Evolutionary conservation across 1,140 invertebrate genomes (phyloP), one percentile per base, ranked within the genome.

Genomic region (Leptinotarsa lineolata): DNA sequence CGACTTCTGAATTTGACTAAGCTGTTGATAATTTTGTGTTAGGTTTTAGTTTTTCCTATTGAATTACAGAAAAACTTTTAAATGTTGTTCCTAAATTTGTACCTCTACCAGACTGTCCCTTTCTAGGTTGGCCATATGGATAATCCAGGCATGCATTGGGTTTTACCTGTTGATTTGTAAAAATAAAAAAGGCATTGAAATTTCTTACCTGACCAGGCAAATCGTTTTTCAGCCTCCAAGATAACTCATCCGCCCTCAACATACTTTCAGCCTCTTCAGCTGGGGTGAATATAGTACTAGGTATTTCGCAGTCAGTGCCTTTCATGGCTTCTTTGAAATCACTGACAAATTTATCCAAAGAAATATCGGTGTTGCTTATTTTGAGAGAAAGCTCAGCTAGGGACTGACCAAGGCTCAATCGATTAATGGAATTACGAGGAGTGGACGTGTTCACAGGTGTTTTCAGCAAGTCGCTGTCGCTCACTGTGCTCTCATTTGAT

Each of bases 211-310:
- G 22, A 54, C 64, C 22, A 58, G 81, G 80, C 20, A 83, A 30
- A 16, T 77, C 78, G 60, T 81, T 72, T 69, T 83, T 77, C 30
- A 72, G 58, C 39, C 73, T 77, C 81, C 79, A 81, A 58, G 79
- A 81, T 30, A 74, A 61, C 71, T 83, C 80, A 75, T 81, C 80
- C 12, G 74, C 75, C 20, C 75, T 54, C 15, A 83, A 70, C 71
- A 75, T 74, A 5, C 68, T 61, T 24, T 68, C 68, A 45, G 74
- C 77, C 21, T 79, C 75, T 72, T 79, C 77, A 46, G 75, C 77
- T 61, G 80, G 75, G 21, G 68, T 68, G 74, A 82, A 83, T 63
- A 77, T 73, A 18, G 63, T 73, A 75, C 76, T 81, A 61, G 61
- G 45, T 18, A 44, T 30, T 13, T 70, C 21, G 64, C n/a, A 39